Evolutionary conservation across 2,888 invertebrate species (phyloP).

Genomic region (Cabera pusaria): DNA sequence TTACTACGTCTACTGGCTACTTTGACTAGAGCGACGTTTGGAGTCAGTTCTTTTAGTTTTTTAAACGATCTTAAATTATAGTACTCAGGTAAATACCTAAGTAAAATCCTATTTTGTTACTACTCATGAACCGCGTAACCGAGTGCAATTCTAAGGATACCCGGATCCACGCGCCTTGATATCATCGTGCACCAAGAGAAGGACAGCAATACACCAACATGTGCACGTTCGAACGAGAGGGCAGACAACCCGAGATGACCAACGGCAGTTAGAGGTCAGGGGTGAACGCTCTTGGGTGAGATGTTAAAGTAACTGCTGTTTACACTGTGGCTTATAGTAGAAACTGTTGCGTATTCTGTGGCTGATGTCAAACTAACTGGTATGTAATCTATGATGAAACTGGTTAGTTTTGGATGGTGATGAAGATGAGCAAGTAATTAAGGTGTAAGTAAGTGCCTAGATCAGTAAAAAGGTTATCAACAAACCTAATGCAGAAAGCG

Average conservation of each 20-base stretch:
- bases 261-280: slow-evolving; percentile 77
- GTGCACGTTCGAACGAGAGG: slow-evolving; percentile 42
- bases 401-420: slow-evolving; percentile 5
- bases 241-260: slow-evolving; percentile 71
- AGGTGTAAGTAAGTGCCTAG: too few species aligned
- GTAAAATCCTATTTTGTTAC: too few species aligned
- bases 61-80: too few species aligned
- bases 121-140: slow-evolving; percentile 48
- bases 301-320: slow-evolving; percentile 28
- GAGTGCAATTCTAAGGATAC: slow-evolving; percentile 79
- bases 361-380: slow-evolving; percentile 45
- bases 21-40: too few species aligned
- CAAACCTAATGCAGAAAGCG: too few species aligned
- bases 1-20: too few species aligned
- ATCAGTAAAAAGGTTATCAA: too few species aligned
- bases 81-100: too few species aligned
- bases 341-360: slow-evolving; percentile 17
- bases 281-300: slow-evolving; percentile 80
- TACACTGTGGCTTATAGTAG: slow-evolving; percentile 17
- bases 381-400: slow-evolving; percentile 30
- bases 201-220: slow-evolving; percentile 36
- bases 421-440: too few species aligned
- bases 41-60: too few species aligned
- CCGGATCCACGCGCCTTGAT: slow-evolving; percentile 68
- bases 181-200: slow-evolving; percentile 68